Conservation (phyloP, 2,888 invertebrate genomes). For the Drosophila cognata region DNA sequence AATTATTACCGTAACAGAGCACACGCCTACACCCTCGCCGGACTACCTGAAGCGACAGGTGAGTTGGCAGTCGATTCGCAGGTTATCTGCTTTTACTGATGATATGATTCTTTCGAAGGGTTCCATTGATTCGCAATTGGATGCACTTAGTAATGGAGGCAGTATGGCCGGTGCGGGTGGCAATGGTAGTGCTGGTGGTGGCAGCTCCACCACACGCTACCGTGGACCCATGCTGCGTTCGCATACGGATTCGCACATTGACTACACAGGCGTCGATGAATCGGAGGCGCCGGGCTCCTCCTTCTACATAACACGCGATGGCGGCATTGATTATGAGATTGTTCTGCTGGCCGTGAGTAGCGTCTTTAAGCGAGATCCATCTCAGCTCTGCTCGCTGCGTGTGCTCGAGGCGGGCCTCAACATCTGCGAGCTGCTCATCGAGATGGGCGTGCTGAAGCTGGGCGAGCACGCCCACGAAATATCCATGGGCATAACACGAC, state of each 20-base stretch:
- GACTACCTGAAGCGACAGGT: constrained; percentile 93
- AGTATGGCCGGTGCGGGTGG: constrained; percentile 70
- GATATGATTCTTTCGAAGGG: constrained; percentile 86
- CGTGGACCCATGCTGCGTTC: constrained; percentile 91
- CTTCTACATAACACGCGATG: constrained; percentile 97
- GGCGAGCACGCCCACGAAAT: constrained; percentile 85
- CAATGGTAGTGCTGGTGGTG: constrained; percentile 73
- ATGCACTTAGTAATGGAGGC: constrained; percentile 85
- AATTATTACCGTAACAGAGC: constrained; percentile 98
- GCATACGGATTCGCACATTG: constrained; percentile 96
- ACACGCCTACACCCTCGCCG: constrained; percentile 96
- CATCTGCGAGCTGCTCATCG: constrained; percentile 95
- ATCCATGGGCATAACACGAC: constrained; percentile 84
- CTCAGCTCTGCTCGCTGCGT: constrained; percentile 91
- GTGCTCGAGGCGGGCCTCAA: constrained; percentile 97
- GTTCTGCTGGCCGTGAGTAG: constrained; percentile 94
- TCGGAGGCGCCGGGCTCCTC: constrained; percentile 95
- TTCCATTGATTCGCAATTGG: constrained; percentile 93
- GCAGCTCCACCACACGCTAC: constrained; percentile 75
- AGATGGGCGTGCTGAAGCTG: constrained; percentile 91
- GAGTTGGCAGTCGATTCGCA: constrained; percentile 43
- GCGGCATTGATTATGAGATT: constrained; percentile 96
- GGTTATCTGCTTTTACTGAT: neutral
- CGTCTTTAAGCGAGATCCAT: constrained; percentile 93
- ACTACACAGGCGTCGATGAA: constrained; percentile 93